phyloP scores from a whole-genome alignment of 2,797 vertebrate species.

The Nothura maculosa region DNA sequence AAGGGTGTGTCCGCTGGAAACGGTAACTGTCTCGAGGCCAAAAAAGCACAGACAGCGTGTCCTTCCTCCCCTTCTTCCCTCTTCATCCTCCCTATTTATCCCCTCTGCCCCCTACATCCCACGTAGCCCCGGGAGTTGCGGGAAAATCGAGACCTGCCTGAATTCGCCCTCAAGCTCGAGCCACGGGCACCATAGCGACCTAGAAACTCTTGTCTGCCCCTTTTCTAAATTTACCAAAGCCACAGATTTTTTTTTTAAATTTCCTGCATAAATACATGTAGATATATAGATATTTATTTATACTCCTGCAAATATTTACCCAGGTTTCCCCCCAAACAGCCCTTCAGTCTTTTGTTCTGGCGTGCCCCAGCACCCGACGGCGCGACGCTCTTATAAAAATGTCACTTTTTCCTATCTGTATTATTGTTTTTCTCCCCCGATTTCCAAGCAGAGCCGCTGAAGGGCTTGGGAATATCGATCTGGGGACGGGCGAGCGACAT shows the following conservation, averaged over 20 bases:
- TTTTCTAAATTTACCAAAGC: fast-evolving
- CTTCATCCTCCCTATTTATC: fast-evolving
- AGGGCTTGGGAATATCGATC: background rate
- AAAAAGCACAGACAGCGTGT: no score
- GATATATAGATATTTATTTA: background rate
- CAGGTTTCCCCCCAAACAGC: background rate
- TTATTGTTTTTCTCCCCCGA: no score
- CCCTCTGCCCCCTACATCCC: background rate
- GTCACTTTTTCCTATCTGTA: no score
- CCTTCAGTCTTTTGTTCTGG: conserved; percentile 13
- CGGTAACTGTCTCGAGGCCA: background rate
- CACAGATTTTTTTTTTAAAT: background rate
- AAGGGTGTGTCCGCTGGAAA: background rate
- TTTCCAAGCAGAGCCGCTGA: no score
- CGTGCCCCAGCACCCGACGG: background rate
- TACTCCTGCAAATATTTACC: no score
- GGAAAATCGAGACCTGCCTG: background rate
- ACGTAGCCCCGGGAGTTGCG: background rate
- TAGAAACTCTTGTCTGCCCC: background rate
- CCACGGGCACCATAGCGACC: background rate
- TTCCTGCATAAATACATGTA: background rate
- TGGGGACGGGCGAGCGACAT: background rate
- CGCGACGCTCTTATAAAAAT: background rate
- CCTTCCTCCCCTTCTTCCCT: background rate
- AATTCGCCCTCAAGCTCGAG: background rate